Base-by-base conservation (phyloP, 1,140 invertebrate genomes). In the Ceratina japonica region DNA sequence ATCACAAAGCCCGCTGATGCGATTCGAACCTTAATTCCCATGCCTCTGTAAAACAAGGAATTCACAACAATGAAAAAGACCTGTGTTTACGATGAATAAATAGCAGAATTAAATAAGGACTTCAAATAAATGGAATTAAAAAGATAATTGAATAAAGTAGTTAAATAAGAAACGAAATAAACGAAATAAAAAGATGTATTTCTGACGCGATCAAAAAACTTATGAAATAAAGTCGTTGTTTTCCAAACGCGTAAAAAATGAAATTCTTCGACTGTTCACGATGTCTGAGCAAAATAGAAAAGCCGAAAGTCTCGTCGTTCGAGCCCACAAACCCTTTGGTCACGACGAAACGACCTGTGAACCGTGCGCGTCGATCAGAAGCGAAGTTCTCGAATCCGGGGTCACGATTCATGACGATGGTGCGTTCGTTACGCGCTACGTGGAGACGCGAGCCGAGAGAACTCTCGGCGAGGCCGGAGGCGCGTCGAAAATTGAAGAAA, bases 221-320 rank as follows among this genome's bases (percentile, higher is more conserved):
- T 16, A 54, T 54, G 10, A 44, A 7, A 44, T 44, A 44, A 44
- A 44, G 10, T 44, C 10, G 3, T 16, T 54, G 10, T 18, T 54
- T 0, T 56, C 13, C 54, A 56, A 44, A 7, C 37, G 15, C 13
- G 3, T 4, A 12, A 18, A 87, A 86, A 27, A 93, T 93, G 92
- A 91, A 86, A 84, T 85, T 92, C 12, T 83, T 90, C n/a, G 72
- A 82, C 56, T 93, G 92, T 70, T 88, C 91, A 15, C 87, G 75
- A 59, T 93, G 92, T 70, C 64, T 92, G 3, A 63, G 54, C 72
- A 22, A 62, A 81, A 16, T 82, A 83, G 13, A 18, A 82, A 7
- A 22, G 58, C 52, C 85, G 15, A 54, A 75, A 18, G 37, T 52
- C 31, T 49, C 27, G 15, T 65, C 58, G 27, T 80, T 78, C 37